These are phyloP conservation scores for Tetramorium bicarinatum DNA, from an alignment of 2,888 invertebrate species.

Conservation along the genomic window DNA sequence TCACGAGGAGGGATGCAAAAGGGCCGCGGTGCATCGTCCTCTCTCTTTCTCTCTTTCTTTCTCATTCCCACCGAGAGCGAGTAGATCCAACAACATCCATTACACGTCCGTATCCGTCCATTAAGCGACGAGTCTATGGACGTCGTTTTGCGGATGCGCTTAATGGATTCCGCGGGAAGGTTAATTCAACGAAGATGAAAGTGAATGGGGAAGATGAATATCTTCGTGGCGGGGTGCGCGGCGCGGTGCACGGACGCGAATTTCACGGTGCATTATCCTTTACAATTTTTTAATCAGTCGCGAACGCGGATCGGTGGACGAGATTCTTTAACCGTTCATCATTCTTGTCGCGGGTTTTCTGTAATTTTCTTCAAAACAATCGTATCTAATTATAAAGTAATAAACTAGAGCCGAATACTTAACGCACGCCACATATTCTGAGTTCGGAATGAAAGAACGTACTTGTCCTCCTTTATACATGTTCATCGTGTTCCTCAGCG, in stretches of 20 bases:
- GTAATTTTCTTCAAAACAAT: neutral
- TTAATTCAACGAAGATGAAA: constrained; percentile 60
- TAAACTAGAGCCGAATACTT: neutral
- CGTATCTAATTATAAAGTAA: neutral
- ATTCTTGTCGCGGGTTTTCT: neutral
- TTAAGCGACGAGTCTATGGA: constrained; percentile 60
- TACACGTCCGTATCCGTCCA: constrained; percentile 64
- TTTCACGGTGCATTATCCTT: constrained; percentile 33
- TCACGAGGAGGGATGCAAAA: constrained; percentile 41
- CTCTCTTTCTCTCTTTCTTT: neutral
- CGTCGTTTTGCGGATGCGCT: constrained; percentile 61
- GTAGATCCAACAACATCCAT: constrained; percentile 59
- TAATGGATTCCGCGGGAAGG: constrained; percentile 61
- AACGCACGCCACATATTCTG: neutral
- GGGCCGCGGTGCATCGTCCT: neutral
- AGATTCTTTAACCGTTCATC: neutral
- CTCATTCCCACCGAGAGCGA: neutral
- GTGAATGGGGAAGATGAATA: constrained; percentile 47
- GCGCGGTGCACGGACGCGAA: neutral
- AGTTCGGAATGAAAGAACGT: neutral
- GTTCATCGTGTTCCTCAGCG: neutral
- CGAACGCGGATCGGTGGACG: neutral
- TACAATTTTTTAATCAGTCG: constrained; percentile 22
- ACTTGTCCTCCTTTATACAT: neutral
- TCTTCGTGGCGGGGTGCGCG: constrained; percentile 5